Conservation (phyloP, 2,797 vertebrate species). For the Sparus aurata region DNA sequence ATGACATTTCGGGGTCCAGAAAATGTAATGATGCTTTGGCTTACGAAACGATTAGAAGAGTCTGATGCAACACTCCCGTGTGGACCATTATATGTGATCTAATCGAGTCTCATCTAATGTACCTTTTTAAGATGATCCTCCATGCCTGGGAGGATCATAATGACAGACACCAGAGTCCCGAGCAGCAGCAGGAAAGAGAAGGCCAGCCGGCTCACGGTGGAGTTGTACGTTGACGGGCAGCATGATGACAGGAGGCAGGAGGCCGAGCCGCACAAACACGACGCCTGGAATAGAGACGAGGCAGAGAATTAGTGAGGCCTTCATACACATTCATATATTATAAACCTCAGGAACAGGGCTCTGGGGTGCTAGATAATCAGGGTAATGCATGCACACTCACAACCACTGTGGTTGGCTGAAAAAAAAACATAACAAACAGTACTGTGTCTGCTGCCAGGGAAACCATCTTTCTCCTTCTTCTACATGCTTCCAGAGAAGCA, state of each 20-base stretch:
- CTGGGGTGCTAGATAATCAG: slow-evolving; percentile 48
- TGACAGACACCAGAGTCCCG: slow-evolving; percentile 90
- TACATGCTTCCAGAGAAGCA: background rate
- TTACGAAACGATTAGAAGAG: slow-evolving; percentile 3
- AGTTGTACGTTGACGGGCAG: slow-evolving; percentile 93
- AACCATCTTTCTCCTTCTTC: slow-evolving; percentile 10
- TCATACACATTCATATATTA: slow-evolving; percentile 22
- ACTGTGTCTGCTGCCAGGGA: slow-evolving; percentile 37
- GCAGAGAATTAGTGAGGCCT: slow-evolving; percentile 33
- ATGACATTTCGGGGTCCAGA: background rate
- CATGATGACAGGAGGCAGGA: slow-evolving; percentile 93
- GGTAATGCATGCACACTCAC: slow-evolving; percentile 47
- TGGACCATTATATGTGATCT: slow-evolving; percentile 1
- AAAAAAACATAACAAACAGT: slow-evolving; percentile 28
- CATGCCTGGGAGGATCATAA: slow-evolving; percentile 94
- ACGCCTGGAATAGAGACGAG: slow-evolving; percentile 82
- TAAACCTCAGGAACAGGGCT: slow-evolving; percentile 24
- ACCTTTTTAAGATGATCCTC: slow-evolving; percentile 94
- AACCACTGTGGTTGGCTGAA: background rate
- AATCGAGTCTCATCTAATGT: background rate
- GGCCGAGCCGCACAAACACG: slow-evolving; percentile 94
- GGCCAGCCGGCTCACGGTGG: slow-evolving; percentile 90
- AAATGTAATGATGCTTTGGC: background rate
- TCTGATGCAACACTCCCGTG: background rate
- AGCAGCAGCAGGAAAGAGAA: slow-evolving; percentile 94